These are phyloP conservation scores for Hyphantria cunea DNA, from an alignment of 1,140 invertebrate genomes.

Conservation along the genomic window DNA sequence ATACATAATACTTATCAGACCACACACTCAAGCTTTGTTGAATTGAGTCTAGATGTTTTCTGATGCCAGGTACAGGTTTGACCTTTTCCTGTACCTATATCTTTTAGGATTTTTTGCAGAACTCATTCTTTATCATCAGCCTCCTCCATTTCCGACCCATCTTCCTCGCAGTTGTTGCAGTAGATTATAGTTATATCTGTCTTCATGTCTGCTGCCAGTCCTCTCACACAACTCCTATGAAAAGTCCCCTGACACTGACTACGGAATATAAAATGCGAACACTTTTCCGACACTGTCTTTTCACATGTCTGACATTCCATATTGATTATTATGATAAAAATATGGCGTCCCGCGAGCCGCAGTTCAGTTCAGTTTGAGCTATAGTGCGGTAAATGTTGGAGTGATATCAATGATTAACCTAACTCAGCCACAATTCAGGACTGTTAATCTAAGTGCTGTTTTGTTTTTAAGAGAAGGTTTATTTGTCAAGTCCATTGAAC, in stretches of 20 bases:
- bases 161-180: constrained; percentile 1
- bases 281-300: neutral
- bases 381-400: too few species aligned
- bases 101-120: constrained; percentile 12
- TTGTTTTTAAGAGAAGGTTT: too few species aligned
- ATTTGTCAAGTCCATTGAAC: too few species aligned
- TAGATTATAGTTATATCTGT: neutral
- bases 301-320: constrained; percentile 4
- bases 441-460: too few species aligned
- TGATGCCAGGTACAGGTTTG: neutral
- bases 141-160: neutral
- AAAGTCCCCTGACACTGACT: neutral
- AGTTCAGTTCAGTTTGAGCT: too few species aligned
- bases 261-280: neutral
- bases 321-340: too few species aligned
- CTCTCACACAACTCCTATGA: constrained; percentile 1
- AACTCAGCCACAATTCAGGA: too few species aligned
- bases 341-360: too few species aligned
- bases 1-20: constrained; percentile 26
- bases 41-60: constrained; percentile 16
- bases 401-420: too few species aligned
- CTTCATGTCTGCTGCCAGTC: neutral
- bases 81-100: constrained; percentile 26
- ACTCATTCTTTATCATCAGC: neutral
- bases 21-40: constrained; percentile 12